Evolutionary conservation across 1,140 invertebrate species (phyloP), one percentile per base, ranked within the genome.

Genomic region (Drosophila repleta): DNA sequence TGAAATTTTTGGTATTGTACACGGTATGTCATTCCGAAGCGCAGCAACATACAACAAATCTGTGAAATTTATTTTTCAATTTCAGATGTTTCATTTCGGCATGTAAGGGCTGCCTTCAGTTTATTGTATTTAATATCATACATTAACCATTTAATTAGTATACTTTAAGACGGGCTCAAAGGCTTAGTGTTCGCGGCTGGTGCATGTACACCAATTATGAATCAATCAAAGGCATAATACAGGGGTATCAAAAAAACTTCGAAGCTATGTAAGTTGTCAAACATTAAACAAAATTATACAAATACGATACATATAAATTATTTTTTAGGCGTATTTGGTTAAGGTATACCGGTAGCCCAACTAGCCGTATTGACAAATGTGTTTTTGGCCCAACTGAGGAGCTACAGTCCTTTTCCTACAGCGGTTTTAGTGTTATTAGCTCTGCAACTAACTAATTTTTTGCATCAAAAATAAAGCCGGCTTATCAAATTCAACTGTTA

Each of bases 1-100:
- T 66, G 83, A 88, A 63, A 51, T 88, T 45, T 88, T 88, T 48
- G 83, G 83, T 2, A 88, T 89, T 41, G 83, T 88, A 21, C 79
- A 88, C 60, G 84, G 83, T 87, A 61, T 7, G 75, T 51, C 6
- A 29, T 66, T n/a, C n/a, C n/a, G 18, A 35, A n/a, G n/a, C n/a
- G n/a, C 32, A 43, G 2, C 5, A 8, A 2, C 0, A 5, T 43
- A 3, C 7, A 8, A 15, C 7, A 43, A 43, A 17, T 18, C 15
- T 17, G 15, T 43, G 6, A 43, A 46, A 51, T 7, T 29, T 17
- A 39, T 20, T 4, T 3, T 7, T 13, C 8, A 18, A 10, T 67
- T 73, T 0, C 53, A 88, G 83, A 76, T 1, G 83, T 88, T 32
- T 88, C 83, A 0, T 88, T 88, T 66, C 79, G 79, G 6, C 72